Evolutionary conservation across 1,140 invertebrate genomes (phyloP).

Genomic region (Papilio helenus): DNA sequence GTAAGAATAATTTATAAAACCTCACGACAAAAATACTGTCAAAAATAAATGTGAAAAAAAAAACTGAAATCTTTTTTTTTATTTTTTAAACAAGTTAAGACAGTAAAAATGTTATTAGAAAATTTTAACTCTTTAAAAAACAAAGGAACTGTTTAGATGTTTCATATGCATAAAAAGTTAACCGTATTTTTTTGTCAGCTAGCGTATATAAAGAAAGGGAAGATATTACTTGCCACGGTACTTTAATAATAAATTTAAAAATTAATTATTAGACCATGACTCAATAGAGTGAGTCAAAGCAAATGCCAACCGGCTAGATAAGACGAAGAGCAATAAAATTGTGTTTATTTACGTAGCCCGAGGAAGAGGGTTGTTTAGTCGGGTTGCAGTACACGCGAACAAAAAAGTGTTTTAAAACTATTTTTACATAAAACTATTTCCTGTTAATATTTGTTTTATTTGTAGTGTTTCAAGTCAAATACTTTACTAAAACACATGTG

Average conservation of each 20-base stretch:
- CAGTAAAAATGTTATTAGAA: too few relatives aligned
- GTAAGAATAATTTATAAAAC: slow-evolving; percentile 4
- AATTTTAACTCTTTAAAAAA: too few relatives aligned
- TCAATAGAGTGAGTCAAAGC: slow-evolving; percentile 57
- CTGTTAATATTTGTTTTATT: not conserved
- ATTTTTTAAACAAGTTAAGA: too few relatives aligned
- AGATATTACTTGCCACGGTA: slow-evolving; percentile 15
- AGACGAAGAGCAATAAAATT: slow-evolving; percentile 58
- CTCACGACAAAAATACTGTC: not conserved
- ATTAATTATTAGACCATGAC: slow-evolving; percentile 48
- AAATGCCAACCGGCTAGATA: slow-evolving; percentile 57
- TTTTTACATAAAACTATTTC: not conserved
- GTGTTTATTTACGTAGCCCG: slow-evolving; percentile 65
- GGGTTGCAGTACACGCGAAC: slow-evolving; percentile 51
- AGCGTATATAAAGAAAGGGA: not conserved
- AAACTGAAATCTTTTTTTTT: too few relatives aligned
- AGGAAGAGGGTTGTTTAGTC: slow-evolving; percentile 60
- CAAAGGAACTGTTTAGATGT: too few relatives aligned
- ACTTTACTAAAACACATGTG: not conserved
- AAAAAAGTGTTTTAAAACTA: slow-evolving; percentile 37
- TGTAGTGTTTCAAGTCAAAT: not conserved
- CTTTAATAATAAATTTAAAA: too few relatives aligned
- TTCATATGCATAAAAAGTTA: not conserved
- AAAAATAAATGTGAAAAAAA: not conserved
- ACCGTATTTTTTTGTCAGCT: too few relatives aligned